Percentiles rank a stretch among this genome's conserved stretches.
These are phyloP conservation scores for Petrolisthes manimaculis DNA, from an alignment of 2,888 invertebrate genomes.

Conservation along the genomic window DNA sequence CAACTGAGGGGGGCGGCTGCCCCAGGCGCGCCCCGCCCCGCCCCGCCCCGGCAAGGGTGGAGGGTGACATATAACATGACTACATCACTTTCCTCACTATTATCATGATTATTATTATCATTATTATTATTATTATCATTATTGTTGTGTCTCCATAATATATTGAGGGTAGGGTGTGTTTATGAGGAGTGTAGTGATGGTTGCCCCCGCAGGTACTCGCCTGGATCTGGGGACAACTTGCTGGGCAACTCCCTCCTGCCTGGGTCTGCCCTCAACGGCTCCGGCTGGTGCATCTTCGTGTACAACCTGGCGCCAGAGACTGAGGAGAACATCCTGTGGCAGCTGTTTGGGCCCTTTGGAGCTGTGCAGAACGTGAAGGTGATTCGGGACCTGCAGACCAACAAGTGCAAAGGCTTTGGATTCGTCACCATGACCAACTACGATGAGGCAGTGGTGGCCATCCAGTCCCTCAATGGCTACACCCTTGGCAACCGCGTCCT, in stretches of 20 bases:
- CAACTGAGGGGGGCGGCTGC: slow-evolving; percentile 8
- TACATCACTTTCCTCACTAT: slow-evolving; percentile 41
- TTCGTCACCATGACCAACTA: slow-evolving; percentile 99
- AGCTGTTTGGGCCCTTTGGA: slow-evolving; percentile 96
- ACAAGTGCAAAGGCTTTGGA: slow-evolving; percentile 98
- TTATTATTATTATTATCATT: slow-evolving; percentile 22
- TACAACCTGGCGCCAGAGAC: slow-evolving; percentile 93
- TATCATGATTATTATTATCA: slow-evolving; percentile 38
- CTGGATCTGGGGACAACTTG: slow-evolving; percentile 82
- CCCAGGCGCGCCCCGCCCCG: slow-evolving; percentile 7
- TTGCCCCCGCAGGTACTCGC: slow-evolving; percentile 78
- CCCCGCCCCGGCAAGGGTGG: slow-evolving; percentile 42
- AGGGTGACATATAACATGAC: slow-evolving; percentile 51
- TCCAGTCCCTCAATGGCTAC: slow-evolving; percentile 95
- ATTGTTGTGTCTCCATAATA: slow-evolving; percentile 24
- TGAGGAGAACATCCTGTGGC: slow-evolving; percentile 92
- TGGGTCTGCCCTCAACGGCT: slow-evolving; percentile 79
- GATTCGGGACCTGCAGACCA: slow-evolving; percentile 92
- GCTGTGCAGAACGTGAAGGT: slow-evolving; percentile 97
- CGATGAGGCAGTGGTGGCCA: slow-evolving; percentile 95
- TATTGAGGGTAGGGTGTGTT: slow-evolving; percentile 39
- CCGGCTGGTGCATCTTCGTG: slow-evolving; percentile 93
- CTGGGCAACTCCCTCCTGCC: slow-evolving; percentile 84
- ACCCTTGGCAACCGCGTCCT: slow-evolving; percentile 94
- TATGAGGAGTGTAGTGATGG: slow-evolving; percentile 48